These are phyloP conservation scores for Homarus americanus DNA, from an alignment of 1,140 invertebrate genomes.

Conservation along the genomic window DNA sequence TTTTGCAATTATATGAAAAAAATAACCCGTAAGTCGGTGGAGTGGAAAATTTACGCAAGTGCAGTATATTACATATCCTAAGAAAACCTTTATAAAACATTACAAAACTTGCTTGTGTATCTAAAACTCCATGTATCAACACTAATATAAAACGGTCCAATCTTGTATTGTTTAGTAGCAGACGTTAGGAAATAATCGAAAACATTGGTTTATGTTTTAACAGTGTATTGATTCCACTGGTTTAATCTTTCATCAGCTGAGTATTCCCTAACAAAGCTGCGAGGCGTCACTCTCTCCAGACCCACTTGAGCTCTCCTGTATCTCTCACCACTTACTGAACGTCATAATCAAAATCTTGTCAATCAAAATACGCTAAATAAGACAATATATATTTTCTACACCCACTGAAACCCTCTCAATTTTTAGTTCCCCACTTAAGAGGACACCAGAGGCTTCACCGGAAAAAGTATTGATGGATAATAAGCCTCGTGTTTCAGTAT, in stretches of 20 bases:
- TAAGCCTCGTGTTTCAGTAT: too few species aligned
- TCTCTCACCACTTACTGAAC: too few species aligned
- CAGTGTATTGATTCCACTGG: not conserved
- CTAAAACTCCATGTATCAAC: not conserved
- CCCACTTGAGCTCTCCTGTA: too few species aligned
- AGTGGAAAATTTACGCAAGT: conserved; percentile 40
- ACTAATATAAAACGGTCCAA: not conserved
- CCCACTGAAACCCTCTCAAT: too few species aligned
- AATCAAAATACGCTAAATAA: too few species aligned
- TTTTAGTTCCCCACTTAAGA: too few species aligned
- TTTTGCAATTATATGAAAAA: conserved; percentile 57
- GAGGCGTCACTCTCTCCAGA: not conserved
- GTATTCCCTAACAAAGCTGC: not conserved
- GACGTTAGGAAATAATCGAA: not conserved
- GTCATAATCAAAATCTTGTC: too few species aligned
- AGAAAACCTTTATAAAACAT: not conserved
- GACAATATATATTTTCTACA: too few species aligned
- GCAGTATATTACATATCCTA: not conserved
- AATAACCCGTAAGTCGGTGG: conserved; percentile 64
- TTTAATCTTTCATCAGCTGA: not conserved
- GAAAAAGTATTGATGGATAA: too few species aligned
- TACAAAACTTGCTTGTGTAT: not conserved
- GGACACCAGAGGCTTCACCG: too few species aligned
- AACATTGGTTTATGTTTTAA: not conserved
- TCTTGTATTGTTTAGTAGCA: not conserved